phyloP scores from a whole-genome alignment of 92 coral and sea anemone species.

The Phenganax stokvisi region DNA sequence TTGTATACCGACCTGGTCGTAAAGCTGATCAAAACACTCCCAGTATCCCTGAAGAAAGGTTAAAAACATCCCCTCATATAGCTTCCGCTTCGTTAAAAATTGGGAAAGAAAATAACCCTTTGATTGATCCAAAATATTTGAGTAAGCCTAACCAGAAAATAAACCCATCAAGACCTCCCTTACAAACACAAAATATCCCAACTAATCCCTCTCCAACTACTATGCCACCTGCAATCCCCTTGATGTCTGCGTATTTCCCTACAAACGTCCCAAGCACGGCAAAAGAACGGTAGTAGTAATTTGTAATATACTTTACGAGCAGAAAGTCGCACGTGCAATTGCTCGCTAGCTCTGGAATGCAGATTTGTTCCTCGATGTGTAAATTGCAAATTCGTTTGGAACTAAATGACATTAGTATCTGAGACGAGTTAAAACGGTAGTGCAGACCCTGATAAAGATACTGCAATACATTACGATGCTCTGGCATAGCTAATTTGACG shows the following conservation, averaged over 20 bases:
- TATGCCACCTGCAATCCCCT: conserved; percentile 54
- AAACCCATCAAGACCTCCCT: conserved; percentile 20
- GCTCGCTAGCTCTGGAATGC: neutral
- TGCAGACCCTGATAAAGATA: too few species aligned
- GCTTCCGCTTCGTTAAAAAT: conserved; percentile 34
- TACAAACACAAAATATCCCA: conserved; percentile 22
- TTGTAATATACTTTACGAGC: neutral
- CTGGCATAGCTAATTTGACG: too few species aligned
- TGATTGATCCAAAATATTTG: conserved; percentile 84
- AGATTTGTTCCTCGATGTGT: neutral
- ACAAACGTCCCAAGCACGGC: neutral
- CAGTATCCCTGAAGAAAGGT: conserved; percentile 68
- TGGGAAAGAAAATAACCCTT: conserved; percentile 64
- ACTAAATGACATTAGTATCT: too few species aligned
- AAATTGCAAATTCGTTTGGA: too few species aligned
- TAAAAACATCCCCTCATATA: conserved; percentile 42
- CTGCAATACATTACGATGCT: too few species aligned
- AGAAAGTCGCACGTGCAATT: neutral
- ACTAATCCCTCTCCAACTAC: conserved; percentile 33
- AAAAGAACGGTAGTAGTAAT: conserved; percentile 11
- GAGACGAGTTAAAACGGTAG: too few species aligned
- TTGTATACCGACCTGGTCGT: conserved; percentile 31
- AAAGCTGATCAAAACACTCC: conserved; percentile 68
- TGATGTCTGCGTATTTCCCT: conserved; percentile 95
- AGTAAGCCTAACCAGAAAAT: conserved; percentile 57